Evolutionary conservation across 2,888 invertebrate genomes (phyloP).

Genomic region (Netelia fuscicornis): DNA sequence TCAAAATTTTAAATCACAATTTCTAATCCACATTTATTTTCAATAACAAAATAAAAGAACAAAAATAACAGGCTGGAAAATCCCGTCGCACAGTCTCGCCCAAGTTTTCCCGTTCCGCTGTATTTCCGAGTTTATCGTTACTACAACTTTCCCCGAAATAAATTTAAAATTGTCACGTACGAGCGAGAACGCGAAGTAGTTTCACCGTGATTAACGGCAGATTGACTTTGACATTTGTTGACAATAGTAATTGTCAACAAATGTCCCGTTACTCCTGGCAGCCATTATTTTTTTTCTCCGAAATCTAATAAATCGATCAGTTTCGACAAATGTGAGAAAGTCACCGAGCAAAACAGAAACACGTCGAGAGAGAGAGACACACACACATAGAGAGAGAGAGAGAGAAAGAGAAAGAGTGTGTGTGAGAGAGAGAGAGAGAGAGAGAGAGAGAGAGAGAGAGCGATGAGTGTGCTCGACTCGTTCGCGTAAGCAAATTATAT

Average conservation of each 20-base stretch:
- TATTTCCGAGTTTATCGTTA: too few species aligned
- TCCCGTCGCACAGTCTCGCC: too few species aligned
- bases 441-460: not conserved
- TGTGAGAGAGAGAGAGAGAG: constrained; percentile 1
- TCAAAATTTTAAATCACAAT: too few species aligned
- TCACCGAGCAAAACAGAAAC: not conserved
- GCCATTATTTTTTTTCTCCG: constrained; percentile 35
- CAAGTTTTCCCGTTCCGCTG: too few species aligned
- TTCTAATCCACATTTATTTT: too few species aligned
- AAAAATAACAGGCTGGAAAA: too few species aligned
- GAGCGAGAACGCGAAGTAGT: not conserved
- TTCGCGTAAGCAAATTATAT: constrained; percentile 62
- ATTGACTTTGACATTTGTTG: constrained; percentile 43
- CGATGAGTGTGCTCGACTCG: constrained; percentile 1
- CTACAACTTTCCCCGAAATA: too few species aligned
- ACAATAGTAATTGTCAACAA: constrained; percentile 24
- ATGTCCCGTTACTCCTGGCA: constrained; percentile 20
- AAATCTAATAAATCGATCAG: not conserved
- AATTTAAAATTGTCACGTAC: not conserved
- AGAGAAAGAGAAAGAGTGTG: not conserved
- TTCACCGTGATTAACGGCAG: constrained; percentile 32
- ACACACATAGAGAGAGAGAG: not conserved
- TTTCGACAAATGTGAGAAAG: constrained; percentile 29
- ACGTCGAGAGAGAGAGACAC: not conserved
- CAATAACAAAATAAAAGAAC: too few species aligned